These are phyloP conservation scores for Gymnoscopelus microlampas DNA, from an alignment of 2,797 vertebrate species.

Conservation along the genomic window DNA sequence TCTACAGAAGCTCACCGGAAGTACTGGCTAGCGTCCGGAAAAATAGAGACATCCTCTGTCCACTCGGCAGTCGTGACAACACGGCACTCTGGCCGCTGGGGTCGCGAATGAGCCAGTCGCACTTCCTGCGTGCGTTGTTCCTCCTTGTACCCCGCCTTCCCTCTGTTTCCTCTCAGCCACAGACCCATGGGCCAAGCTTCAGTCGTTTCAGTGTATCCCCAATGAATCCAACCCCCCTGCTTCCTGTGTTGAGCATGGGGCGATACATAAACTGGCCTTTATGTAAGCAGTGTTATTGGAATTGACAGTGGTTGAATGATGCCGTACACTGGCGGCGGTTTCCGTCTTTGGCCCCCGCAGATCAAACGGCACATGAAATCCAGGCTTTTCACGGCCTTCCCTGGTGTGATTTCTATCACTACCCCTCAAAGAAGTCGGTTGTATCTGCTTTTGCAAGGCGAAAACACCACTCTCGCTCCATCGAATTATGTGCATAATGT, in stretches of 20 bases:
- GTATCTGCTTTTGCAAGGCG: slow-evolving; percentile 36
- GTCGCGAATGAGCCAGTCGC: slow-evolving; percentile 25
- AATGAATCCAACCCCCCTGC: slow-evolving; percentile 39
- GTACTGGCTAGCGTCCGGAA: slow-evolving; percentile 7
- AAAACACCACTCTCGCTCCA: neutral
- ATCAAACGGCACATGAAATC: slow-evolving; percentile 65
- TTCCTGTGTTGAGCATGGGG: slow-evolving; percentile 40
- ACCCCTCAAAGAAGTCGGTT: slow-evolving; percentile 54
- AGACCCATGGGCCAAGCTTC: slow-evolving; percentile 34
- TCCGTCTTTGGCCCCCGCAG: slow-evolving; percentile 40
- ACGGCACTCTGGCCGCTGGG: slow-evolving; percentile 27
- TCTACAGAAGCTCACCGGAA: slow-evolving; percentile 28
- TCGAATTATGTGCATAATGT: no score
- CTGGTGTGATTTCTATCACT: slow-evolving; percentile 59
- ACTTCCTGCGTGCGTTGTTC: slow-evolving; percentile 37
- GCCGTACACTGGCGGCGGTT: slow-evolving; percentile 56
- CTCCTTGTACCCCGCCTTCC: slow-evolving; percentile 15
- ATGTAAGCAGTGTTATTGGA: slow-evolving; percentile 43
- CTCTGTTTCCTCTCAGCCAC: slow-evolving; percentile 31
- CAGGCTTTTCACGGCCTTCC: slow-evolving; percentile 40
- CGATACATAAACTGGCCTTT: slow-evolving; percentile 47
- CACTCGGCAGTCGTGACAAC: neutral
- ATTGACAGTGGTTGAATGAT: slow-evolving; percentile 64
- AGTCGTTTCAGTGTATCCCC: slow-evolving; percentile 48
- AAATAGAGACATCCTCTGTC: slow-evolving; percentile 28